Conservation (phyloP, 2,113 vertebrate genomes). For the Archilochus colubris region DNA sequence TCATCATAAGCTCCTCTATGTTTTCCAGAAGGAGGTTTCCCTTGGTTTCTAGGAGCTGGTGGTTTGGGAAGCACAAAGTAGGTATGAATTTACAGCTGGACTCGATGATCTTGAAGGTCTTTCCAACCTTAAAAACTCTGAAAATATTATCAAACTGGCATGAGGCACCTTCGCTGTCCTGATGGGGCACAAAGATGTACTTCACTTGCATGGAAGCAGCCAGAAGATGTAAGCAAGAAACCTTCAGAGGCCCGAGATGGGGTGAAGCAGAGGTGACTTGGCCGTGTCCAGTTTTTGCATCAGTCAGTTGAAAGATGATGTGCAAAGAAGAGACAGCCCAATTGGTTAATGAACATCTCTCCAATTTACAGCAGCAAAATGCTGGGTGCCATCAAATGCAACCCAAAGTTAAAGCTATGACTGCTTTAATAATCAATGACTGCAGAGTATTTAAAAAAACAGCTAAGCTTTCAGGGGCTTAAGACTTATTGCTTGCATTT, state of each 20-base stretch:
- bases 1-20: background rate
- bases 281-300: background rate
- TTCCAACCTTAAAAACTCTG: too few relatives aligned
- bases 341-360: conserved; percentile 59
- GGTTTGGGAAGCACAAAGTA: background rate
- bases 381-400: conserved; percentile 69
- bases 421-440: conserved; percentile 79
- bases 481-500: conserved; percentile 83
- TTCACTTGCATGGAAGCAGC: background rate
- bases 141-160: background rate
- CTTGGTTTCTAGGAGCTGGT: background rate
- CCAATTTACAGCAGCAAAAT: conserved; percentile 61
- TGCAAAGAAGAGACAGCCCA: background rate
- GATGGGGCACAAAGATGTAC: background rate
- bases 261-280: background rate
- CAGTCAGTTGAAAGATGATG: conserved; percentile 1
- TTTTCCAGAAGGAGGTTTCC: background rate
- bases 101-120: too few relatives aligned
- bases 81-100: too few relatives aligned
- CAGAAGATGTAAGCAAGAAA: background rate
- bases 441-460: conserved; percentile 78
- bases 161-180: background rate
- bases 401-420: conserved; percentile 74
- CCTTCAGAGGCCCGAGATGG: background rate
- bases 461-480: conserved; percentile 75